Evolutionary conservation across 2,797 vertebrate species (phyloP).

Genomic region (Ptychobarbus kaznakovi): DNA sequence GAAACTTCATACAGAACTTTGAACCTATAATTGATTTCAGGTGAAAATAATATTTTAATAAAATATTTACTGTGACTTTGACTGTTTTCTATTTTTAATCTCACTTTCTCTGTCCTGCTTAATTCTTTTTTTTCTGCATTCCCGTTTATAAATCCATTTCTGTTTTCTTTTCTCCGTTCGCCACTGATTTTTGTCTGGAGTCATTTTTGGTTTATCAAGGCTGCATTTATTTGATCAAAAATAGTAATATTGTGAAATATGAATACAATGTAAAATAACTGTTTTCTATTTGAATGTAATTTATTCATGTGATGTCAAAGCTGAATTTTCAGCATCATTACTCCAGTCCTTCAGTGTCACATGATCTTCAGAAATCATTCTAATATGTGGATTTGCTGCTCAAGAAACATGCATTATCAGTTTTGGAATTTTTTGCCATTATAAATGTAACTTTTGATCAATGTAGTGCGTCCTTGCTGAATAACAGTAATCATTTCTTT

Average conservation of each 20-base stretch:
- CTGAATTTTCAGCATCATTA: background rate
- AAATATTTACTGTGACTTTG: constrained; percentile 83
- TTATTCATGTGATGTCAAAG: background rate
- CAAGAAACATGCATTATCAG: background rate
- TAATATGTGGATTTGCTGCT: background rate
- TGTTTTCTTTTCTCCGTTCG: background rate
- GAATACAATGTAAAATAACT: background rate
- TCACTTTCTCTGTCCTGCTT: background rate
- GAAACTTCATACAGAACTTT: constrained; percentile 65
- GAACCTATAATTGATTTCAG: constrained; percentile 66
- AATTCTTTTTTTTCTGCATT: background rate
- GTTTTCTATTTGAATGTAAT: background rate
- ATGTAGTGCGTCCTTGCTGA: background rate
- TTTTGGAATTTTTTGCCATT: background rate
- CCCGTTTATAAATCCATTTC: background rate
- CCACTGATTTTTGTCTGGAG: background rate
- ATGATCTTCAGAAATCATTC: background rate
- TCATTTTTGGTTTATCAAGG: background rate
- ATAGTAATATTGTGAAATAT: background rate
- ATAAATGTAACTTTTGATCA: background rate
- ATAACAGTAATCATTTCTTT: background rate
- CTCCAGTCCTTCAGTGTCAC: background rate
- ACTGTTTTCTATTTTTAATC: constrained; percentile 21
- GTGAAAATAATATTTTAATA: constrained; percentile 90
- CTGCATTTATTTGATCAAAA: background rate